Conservation (phyloP, 1,140 invertebrate genomes). For the Brachionus koreanus region DNA sequence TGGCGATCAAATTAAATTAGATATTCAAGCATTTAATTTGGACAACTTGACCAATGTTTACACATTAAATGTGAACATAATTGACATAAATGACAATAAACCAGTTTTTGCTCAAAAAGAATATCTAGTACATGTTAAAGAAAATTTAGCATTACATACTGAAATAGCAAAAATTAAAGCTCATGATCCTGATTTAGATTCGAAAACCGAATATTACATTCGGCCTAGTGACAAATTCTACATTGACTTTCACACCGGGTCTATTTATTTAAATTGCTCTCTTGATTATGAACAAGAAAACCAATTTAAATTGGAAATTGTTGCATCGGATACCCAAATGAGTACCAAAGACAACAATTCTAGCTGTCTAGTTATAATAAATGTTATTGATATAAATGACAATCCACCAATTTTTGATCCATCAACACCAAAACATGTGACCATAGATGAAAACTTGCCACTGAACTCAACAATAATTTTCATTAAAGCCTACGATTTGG, state of each 20-base stretch:
- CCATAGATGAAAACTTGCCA: conserved; percentile 9
- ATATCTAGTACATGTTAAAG: not conserved
- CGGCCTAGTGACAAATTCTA: not conserved
- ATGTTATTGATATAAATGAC: conserved; percentile 22
- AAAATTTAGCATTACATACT: conserved; percentile 7
- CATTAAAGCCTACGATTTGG: conserved; percentile 3
- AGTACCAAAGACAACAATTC: not conserved
- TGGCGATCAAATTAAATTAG: not conserved
- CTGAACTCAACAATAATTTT: not conserved
- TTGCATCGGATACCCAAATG: not conserved
- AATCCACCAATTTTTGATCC: conserved; percentile 1
- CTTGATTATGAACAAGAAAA: conserved; percentile 30
- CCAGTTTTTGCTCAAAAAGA: conserved; percentile 13
- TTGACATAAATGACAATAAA: conserved; percentile 21
- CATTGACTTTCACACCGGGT: not conserved
- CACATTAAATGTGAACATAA: not conserved
- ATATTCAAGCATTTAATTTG: not conserved
- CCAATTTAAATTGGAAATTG: not conserved
- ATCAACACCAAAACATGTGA: not conserved
- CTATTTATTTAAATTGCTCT: not conserved
- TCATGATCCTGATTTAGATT: not conserved
- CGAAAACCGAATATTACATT: conserved; percentile 5
- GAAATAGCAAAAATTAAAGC: not conserved
- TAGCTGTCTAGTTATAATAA: not conserved
- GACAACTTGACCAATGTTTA: not conserved